A percentile compares a stretch with the other conserved stretches of the same genome.
Conservation (phyloP, 2,888 invertebrate species). For the Zhuqinia jingwanae region DNA sequence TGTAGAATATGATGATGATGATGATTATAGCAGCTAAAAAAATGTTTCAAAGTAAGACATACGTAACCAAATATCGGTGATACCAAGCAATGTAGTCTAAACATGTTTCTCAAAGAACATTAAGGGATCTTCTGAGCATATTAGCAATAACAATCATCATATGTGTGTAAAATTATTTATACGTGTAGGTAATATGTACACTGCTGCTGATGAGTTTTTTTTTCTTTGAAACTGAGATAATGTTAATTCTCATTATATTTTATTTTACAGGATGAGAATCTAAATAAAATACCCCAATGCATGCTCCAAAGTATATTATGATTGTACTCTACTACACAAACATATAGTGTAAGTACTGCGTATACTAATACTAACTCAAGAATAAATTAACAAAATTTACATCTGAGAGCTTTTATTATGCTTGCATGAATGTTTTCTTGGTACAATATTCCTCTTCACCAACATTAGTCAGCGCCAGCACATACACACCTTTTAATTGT, state of each 20-base stretch:
- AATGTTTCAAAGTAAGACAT: slow-evolving; percentile 15
- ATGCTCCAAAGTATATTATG: not conserved
- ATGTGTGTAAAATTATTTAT: not conserved
- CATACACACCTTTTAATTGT: not conserved
- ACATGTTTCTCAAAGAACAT: not conserved
- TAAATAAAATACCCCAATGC: not conserved
- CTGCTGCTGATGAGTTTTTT: not conserved
- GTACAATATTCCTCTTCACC: not conserved
- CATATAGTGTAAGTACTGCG: not conserved
- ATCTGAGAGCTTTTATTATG: not conserved
- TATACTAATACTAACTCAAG: slow-evolving; percentile 10
- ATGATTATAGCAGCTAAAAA: slow-evolving; percentile 27
- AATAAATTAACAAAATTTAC: slow-evolving; percentile 32
- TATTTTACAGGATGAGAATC: not conserved
- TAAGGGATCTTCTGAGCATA: slow-evolving; percentile 8
- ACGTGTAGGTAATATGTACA: not conserved
- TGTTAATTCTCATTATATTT: slow-evolving; percentile 36
- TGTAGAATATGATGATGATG: not conserved
- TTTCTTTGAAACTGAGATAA: not conserved
- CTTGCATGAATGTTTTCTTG: not conserved
- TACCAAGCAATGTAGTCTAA: slow-evolving; percentile 14
- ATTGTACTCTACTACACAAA: not conserved
- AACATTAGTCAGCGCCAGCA: no score
- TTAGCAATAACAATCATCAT: no score
- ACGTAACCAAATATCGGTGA: not conserved